phyloP scores from a whole-genome alignment of 2,113 vertebrate species.

The Melanostigma gelatinosum region DNA sequence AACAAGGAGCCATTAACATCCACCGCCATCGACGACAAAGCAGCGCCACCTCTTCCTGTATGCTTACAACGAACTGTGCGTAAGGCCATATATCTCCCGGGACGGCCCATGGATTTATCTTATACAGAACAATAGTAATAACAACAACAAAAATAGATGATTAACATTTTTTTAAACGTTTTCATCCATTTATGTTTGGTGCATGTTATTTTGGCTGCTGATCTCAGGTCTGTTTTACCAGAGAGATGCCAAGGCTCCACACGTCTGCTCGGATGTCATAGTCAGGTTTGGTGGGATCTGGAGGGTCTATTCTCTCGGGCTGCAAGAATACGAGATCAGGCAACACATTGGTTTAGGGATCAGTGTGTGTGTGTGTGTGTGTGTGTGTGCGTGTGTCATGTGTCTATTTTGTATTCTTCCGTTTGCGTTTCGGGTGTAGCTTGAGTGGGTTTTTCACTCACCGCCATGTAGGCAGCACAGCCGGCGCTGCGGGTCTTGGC shows the following conservation, averaged over 20 bases:
- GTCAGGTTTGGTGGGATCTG: conserved; percentile 94
- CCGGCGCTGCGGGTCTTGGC: conserved; percentile 94
- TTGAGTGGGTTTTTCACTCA: conserved; percentile 72
- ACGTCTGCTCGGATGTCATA: conserved; percentile 96
- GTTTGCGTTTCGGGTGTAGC: not conserved
- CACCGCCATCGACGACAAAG: conserved; percentile 16
- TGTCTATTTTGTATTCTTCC: not conserved
- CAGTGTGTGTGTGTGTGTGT: not conserved
- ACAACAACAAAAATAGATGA: not conserved
- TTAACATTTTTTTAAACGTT: not conserved
- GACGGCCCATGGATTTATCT: not conserved
- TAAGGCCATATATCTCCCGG: too few relatives aligned
- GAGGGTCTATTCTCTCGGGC: conserved; percentile 96
- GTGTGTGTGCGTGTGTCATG: too few relatives aligned
- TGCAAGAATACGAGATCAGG: conserved; percentile 63
- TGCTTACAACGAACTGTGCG: too few relatives aligned
- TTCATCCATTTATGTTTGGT: not conserved
- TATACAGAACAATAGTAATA: not conserved
- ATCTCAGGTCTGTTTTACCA: conserved; percentile 79
- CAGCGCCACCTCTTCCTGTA: not conserved
- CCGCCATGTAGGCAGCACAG: conserved; percentile 96
- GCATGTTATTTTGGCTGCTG: not conserved
- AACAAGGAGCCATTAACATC: conserved; percentile 5
- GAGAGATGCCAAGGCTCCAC: conserved; percentile 95
- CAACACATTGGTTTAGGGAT: not conserved